phyloP scores from a whole-genome alignment of 2,113 vertebrate genomes.

The Syngnathus floridae region DNA sequence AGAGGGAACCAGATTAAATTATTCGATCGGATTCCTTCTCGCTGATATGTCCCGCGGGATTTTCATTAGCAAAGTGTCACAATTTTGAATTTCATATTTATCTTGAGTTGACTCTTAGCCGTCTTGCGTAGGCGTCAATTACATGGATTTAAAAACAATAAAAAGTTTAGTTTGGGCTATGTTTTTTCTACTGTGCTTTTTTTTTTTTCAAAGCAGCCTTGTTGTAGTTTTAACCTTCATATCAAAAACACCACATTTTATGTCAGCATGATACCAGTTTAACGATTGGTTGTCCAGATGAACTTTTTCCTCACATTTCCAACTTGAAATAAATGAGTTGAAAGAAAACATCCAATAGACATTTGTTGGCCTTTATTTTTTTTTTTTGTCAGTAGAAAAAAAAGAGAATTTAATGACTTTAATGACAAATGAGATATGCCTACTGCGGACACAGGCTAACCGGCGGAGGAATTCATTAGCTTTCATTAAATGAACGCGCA shows the following conservation, averaged over 20 bases:
- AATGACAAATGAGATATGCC: neutral
- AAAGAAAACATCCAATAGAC: too few relatives aligned
- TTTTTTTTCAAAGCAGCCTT: neutral
- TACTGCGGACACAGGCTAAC: neutral
- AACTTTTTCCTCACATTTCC: neutral
- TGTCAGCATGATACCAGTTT: neutral
- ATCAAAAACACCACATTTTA: neutral
- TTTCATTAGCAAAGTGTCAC: conserved; percentile 44
- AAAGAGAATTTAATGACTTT: neutral
- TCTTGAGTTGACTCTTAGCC: neutral
- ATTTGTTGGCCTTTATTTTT: too few relatives aligned
- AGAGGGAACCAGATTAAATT: conserved; percentile 49
- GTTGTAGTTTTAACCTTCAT: neutral
- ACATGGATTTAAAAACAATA: neutral
- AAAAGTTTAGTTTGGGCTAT: too few relatives aligned
- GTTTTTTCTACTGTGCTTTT: neutral
- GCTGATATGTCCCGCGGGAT: conserved; percentile 38
- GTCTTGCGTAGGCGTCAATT: neutral
- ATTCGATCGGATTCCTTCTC: conserved; percentile 50
- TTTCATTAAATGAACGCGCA: conserved; percentile 14
- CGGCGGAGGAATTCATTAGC: neutral
- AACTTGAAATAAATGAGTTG: neutral
- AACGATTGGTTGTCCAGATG: neutral
- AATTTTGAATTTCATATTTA: neutral
- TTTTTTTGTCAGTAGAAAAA: too few relatives aligned